Percentiles rank a stretch among this genome's conserved stretches.
phyloP scores from a whole-genome alignment of 2,113 vertebrate genomes.

The Sphaerodactylus townsendi region DNA sequence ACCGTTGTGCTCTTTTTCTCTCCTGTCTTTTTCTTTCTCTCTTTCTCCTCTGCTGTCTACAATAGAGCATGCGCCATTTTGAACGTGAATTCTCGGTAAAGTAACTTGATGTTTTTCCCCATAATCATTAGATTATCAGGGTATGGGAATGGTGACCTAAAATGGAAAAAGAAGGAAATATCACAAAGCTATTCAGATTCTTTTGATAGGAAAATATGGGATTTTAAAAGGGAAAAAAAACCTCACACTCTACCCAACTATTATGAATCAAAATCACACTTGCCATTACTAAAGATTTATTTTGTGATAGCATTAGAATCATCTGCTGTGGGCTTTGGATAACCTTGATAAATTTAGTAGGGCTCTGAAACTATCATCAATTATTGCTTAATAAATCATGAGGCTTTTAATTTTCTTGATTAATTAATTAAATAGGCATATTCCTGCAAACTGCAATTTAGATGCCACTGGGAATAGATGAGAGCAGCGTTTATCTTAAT shows the following conservation, averaged over 20 bases:
- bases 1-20: constrained; percentile 67
- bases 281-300: constrained; percentile 63
- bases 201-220: constrained; percentile 68
- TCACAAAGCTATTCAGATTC: constrained; percentile 25
- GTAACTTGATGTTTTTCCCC: constrained; percentile 85
- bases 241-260: constrained; percentile 50
- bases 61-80: constrained; percentile 98
- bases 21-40: constrained; percentile 18
- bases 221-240: constrained; percentile 72
- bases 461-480: not conserved
- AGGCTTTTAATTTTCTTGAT: not conserved
- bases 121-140: constrained; percentile 82
- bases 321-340: not conserved
- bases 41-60: constrained; percentile 83
- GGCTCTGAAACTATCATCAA: not conserved
- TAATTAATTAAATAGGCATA: not conserved
- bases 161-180: constrained; percentile 45
- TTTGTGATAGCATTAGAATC: constrained; percentile 32
- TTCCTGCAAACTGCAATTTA: not conserved
- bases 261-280: constrained; percentile 55
- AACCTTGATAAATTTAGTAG: not conserved
- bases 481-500: not conserved
- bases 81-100: constrained; percentile 94
- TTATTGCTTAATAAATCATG: not conserved
- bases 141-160: constrained; percentile 50